Percentiles rank a stretch among this genome's conserved stretches.
phyloP scores from a whole-genome alignment of 2,888 invertebrate genomes.

The Lithophane semibrunnea region DNA sequence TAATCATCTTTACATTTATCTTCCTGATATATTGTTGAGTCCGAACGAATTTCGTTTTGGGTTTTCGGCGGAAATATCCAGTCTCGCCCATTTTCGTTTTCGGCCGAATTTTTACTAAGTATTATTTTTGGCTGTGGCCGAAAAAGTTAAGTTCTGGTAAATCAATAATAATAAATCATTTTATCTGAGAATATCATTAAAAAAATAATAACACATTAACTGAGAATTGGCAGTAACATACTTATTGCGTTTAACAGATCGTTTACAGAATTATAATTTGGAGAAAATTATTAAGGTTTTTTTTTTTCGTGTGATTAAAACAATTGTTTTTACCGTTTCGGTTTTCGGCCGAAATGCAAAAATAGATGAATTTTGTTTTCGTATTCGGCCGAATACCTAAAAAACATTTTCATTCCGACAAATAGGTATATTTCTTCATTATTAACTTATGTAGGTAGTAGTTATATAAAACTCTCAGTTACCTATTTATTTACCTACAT shows the following conservation, averaged over 20 bases:
- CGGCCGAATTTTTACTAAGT: neutral
- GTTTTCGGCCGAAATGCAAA: neutral
- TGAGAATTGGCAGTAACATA: neutral
- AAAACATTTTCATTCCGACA: neutral
- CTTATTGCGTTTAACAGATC: neutral
- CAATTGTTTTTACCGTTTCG: neutral
- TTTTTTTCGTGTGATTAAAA: neutral
- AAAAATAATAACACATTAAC: neutral
- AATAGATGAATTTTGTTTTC: neutral
- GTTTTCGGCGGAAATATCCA: neutral
- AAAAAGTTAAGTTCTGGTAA: neutral
- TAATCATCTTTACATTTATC: slow-evolving; percentile 7
- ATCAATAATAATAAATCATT: neutral
- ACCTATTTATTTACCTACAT: too few relatives aligned
- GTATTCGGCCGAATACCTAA: neutral
- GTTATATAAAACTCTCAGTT: too few relatives aligned
- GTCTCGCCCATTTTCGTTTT: neutral
- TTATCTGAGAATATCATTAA: neutral
- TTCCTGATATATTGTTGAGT: neutral
- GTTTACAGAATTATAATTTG: neutral
- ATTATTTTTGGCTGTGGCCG: neutral
- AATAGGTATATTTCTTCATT: neutral
- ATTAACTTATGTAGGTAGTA: neutral
- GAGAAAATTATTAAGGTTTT: neutral
- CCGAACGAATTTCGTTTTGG: neutral